Conservation (phyloP, 2,113 vertebrate genomes). For the Takifugu bimaculatus region DNA sequence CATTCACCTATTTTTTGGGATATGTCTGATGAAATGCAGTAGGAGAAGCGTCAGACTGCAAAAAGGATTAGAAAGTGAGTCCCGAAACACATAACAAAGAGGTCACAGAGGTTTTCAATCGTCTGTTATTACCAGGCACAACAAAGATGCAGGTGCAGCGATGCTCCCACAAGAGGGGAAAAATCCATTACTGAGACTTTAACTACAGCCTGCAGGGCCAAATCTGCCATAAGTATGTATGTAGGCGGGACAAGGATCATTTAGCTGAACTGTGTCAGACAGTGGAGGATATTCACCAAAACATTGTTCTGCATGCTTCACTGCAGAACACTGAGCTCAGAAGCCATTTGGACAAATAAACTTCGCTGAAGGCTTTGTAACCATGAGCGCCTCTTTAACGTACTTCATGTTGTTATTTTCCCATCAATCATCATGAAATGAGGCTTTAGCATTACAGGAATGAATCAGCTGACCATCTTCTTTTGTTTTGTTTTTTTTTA, state of each 20-base stretch:
- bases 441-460: too few species aligned
- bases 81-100: neutral
- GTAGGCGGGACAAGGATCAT: constrained; percentile 25
- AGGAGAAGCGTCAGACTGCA: too few species aligned
- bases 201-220: constrained; percentile 22
- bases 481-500: too few species aligned
- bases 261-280: constrained; percentile 31
- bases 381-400: too few species aligned
- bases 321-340: constrained; percentile 14
- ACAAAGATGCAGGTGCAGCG: constrained; percentile 20
- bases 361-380: constrained; percentile 19
- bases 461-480: too few species aligned
- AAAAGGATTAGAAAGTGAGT: too few species aligned
- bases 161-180: neutral
- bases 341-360: neutral
- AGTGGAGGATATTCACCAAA: constrained; percentile 22
- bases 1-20: too few species aligned
- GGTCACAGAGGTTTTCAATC: neutral
- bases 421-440: too few species aligned
- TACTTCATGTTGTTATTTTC: too few species aligned
- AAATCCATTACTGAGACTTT: constrained; percentile 36
- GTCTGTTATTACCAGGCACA: constrained; percentile 18
- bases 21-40: too few species aligned
- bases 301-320: constrained; percentile 17
- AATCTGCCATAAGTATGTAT: constrained; percentile 39